Evolutionary conservation across 1,140 invertebrate genomes (phyloP).

Genomic region (Holcopasites calliopsidis): DNA sequence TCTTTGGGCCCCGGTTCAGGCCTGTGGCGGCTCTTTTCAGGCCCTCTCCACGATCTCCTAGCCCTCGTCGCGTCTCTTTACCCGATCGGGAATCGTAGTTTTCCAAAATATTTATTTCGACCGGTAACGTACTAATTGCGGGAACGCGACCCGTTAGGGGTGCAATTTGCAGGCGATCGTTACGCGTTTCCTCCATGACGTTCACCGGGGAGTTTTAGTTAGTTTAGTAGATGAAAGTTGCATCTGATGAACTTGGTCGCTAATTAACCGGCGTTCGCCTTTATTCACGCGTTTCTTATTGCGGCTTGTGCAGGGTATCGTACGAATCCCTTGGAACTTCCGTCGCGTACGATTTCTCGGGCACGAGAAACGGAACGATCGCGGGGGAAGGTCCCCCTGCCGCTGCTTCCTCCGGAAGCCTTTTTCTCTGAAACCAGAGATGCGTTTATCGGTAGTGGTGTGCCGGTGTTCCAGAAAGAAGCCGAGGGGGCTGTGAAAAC

Average conservation of each 20-base stretch:
- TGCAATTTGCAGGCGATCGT: not conserved
- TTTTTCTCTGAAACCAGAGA: constrained; percentile 69
- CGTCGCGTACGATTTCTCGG: constrained; percentile 7
- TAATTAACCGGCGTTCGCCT: too few relatives aligned
- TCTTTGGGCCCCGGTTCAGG: constrained; percentile 38
- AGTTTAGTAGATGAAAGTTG: too few relatives aligned
- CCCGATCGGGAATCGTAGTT: not conserved
- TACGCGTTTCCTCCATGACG: too few relatives aligned
- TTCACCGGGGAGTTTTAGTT: too few relatives aligned
- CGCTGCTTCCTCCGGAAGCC: constrained; percentile 76
- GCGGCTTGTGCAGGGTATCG: too few relatives aligned
- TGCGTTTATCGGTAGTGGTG: constrained; percentile 44
- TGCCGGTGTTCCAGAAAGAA: constrained; percentile 53
- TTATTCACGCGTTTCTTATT: too few relatives aligned
- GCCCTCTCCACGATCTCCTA: not conserved
- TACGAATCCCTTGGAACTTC: too few relatives aligned
- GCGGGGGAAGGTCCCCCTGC: constrained; percentile 56
- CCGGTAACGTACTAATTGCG: too few relatives aligned
- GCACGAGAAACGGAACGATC: constrained; percentile 40
- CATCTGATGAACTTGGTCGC: too few relatives aligned
- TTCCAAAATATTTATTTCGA: rapidly evolving
- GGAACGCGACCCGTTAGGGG: not conserved
- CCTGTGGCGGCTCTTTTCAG: constrained; percentile 6
- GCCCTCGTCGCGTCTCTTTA: not conserved
- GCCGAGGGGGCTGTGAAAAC: constrained; percentile 71